phyloP scores from a whole-genome alignment of 2,888 invertebrate species.

The Xanthorhoe spadicearia region DNA sequence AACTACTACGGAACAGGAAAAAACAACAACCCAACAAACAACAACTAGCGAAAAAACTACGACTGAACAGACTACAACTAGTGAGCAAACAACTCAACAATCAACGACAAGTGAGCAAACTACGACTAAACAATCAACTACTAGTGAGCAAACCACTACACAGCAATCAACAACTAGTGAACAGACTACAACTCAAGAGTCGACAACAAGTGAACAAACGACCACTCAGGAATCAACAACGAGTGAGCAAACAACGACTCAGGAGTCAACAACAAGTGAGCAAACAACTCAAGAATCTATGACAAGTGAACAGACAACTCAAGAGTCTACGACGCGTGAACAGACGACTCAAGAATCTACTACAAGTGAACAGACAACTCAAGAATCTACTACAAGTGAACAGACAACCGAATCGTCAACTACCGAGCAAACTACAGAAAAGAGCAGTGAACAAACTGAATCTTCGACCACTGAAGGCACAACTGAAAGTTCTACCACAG shows the following conservation, averaged over 20 bases:
- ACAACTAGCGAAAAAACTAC: conserved; percentile 40
- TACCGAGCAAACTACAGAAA: conserved; percentile 45
- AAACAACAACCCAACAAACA: conserved; percentile 36
- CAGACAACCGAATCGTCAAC: conserved; percentile 44
- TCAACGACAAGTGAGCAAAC: conserved; percentile 32
- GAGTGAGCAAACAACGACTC: conserved; percentile 42
- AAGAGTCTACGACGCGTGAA: conserved; percentile 46
- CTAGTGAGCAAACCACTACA: conserved; percentile 42
- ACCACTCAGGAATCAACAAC: conserved; percentile 44
- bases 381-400: conserved; percentile 52
- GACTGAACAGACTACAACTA: conserved; percentile 32
- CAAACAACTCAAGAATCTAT: conserved; percentile 36
- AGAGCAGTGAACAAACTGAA: conserved; percentile 46
- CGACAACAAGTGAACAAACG: conserved; percentile 45
- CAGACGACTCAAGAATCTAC: conserved; percentile 43
- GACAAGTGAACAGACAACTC: conserved; percentile 37
- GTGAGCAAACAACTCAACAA: conserved; percentile 25
- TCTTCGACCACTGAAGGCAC: conserved; percentile 51
- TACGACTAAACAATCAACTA: conserved; percentile 44
- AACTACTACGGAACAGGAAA: conserved; percentile 42
- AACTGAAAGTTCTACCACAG: conserved; percentile 50
- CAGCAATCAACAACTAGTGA: conserved; percentile 44
- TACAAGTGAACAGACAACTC: conserved; percentile 43
- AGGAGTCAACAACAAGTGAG: conserved; percentile 37
- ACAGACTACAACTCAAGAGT: conserved; percentile 42